A percentile compares a stretch with the other conserved stretches of the same genome.
Conservation (phyloP, 2,113 vertebrate genomes). For the Neotoma lepida region DNA sequence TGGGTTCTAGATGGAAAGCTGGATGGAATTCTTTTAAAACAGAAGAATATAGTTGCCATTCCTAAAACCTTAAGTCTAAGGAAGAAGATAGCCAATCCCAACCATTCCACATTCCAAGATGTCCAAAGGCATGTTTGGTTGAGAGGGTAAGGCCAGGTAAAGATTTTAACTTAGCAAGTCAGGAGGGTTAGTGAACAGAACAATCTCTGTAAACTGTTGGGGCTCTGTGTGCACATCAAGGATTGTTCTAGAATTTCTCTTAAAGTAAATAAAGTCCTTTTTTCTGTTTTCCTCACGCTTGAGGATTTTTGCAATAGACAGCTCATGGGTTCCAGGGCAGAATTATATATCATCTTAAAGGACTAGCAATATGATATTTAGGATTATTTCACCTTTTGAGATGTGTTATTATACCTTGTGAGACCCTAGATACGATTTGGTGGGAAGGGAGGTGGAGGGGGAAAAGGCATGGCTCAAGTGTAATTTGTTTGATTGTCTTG, state of each 20-base stretch:
- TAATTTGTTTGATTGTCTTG: fast-evolving
- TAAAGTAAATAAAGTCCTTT: background rate
- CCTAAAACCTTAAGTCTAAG: background rate
- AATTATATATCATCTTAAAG: background rate
- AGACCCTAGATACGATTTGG: background rate
- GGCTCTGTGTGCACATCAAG: background rate
- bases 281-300: background rate
- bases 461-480: fast-evolving
- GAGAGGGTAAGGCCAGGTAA: background rate
- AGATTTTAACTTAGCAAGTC: background rate
- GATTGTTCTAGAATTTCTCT: slow-evolving; percentile 34
- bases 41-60: background rate
- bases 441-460: background rate
- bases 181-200: background rate
- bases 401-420: background rate
- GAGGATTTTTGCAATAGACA: background rate
- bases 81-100: background rate
- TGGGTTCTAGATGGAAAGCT: background rate
- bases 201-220: background rate
- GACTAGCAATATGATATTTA: background rate
- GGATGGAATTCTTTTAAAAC: background rate
- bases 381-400: background rate
- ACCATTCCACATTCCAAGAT: background rate
- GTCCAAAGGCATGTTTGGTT: background rate
- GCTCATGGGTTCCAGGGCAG: background rate